Base-by-base conservation (phyloP, 1,140 invertebrate species). In the Tetranychus urticae region DNA sequence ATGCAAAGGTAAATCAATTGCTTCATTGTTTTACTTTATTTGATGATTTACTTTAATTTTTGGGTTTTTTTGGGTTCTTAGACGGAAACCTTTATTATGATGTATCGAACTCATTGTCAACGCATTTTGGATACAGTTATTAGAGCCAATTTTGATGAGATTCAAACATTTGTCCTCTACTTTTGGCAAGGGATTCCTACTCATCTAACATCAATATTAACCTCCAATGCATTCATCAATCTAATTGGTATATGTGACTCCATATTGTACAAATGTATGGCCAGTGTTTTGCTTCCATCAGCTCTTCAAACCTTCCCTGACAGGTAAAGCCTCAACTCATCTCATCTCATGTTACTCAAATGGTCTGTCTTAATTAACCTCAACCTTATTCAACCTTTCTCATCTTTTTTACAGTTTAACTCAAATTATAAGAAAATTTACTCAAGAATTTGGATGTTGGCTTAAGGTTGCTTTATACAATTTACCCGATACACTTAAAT, bases 101-200 rank as follows among this genome's bases (percentile, higher is more conserved):
- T 78, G 76, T 78, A 78, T 65, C 66, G 75, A 52, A 74, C 76
- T 3, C 77, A 78, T 63, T 78, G 77, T 65, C 76, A 78, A 64
- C 66, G 76, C 35, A 71, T 78, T 35, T 67, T 78, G 33, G 77
- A 78, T 59, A 75, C 75, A 0, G 71, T 77, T 34, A 73, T 77
- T 34, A 64, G 75, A 54, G 76, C 72, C 34, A 77, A 73, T 65
- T 77, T 78, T 69, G 74, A 77, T 56, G 76, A 78, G 71, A 76
- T 78, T 7, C 75, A 77, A 63, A 76, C 70, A 63, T 74, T 77
- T 65, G 63, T 78, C 23, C 64, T 76, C 2, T 75, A 78, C 64
- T 78, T 78, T 66, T 78, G 77, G 77, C 75, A 77, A 67, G 76
- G 75, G 4, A 76, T 78, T 70, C 77, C 77, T 13, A 66, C 66